Evolutionary conservation across 2,797 vertebrate genomes (phyloP).

Genomic region (Lagorchestes hirsutus): DNA sequence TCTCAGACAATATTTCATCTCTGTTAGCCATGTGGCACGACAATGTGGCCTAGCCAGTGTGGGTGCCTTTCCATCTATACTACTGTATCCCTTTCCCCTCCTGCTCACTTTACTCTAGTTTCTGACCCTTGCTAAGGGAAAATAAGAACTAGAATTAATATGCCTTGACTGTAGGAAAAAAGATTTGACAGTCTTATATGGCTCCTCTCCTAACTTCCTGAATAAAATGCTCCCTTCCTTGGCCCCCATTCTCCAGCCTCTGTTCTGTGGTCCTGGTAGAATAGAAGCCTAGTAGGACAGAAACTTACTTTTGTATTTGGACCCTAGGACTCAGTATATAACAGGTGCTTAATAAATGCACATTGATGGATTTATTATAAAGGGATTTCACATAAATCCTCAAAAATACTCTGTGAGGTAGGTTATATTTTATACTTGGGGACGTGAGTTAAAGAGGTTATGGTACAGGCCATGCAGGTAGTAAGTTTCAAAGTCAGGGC

Average conservation of each 20-base stretch:
- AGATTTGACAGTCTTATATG: background rate
- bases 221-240: background rate
- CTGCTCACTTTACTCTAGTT: background rate
- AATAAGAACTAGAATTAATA: background rate
- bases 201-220: background rate
- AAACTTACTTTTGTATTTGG: background rate
- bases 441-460: background rate
- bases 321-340: background rate
- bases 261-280: background rate
- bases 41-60: background rate
- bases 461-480: background rate
- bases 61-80: background rate
- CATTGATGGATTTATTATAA: background rate
- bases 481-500: background rate
- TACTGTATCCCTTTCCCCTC: background rate
- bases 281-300: background rate
- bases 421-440: background rate
- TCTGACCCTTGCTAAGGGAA: background rate
- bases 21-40: background rate
- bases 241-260: background rate
- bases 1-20: background rate
- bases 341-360: background rate
- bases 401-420: background rate
- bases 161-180: background rate
- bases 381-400: background rate